Percentiles rank a stretch among this genome's conserved stretches.
phyloP scores from a whole-genome alignment of 1,140 invertebrate genomes.

The Dysdera silvatica region DNA sequence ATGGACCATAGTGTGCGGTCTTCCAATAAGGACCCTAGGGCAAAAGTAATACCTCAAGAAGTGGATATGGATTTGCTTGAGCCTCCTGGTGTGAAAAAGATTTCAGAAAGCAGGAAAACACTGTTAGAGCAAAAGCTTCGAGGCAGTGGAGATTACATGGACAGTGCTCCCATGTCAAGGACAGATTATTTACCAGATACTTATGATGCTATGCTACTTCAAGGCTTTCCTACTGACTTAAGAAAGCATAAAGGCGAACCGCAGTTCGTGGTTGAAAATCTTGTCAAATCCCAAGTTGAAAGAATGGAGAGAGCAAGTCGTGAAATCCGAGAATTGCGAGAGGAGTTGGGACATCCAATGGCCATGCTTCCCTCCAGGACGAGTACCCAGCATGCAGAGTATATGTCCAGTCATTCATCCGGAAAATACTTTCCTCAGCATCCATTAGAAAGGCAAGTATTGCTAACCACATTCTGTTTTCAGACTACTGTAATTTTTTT shows the following conservation, averaged over 20 bases:
- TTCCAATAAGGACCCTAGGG: conserved; percentile 24
- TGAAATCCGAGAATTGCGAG: conserved; percentile 31
- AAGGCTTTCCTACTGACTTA: not conserved
- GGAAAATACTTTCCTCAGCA: conserved; percentile 2
- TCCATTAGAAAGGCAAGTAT: no score
- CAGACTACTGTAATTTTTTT: no score
- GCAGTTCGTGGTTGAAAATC: conserved; percentile 32
- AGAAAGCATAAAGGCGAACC: not conserved
- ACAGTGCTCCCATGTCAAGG: not conserved
- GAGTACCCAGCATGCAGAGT: conserved; percentile 11
- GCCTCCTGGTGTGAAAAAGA: conserved; percentile 50
- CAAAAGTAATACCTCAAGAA: conserved; percentile 20
- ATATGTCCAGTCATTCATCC: not conserved
- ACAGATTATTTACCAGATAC: conserved; percentile 4
- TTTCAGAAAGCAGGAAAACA: conserved; percentile 74
- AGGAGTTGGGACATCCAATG: conserved; percentile 35
- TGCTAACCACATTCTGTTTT: no score
- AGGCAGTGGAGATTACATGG: conserved; percentile 26
- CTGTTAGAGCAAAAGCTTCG: conserved; percentile 76
- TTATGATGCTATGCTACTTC: conserved; percentile 7
- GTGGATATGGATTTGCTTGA: conserved; percentile 1
- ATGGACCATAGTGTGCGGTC: conserved; percentile 33
- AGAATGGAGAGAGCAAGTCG: conserved; percentile 33
- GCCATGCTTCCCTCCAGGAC: conserved; percentile 30
- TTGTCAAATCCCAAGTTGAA: conserved; percentile 33